phyloP scores from a whole-genome alignment of 2,888 invertebrate species.

The Melieria crassipennis region DNA sequence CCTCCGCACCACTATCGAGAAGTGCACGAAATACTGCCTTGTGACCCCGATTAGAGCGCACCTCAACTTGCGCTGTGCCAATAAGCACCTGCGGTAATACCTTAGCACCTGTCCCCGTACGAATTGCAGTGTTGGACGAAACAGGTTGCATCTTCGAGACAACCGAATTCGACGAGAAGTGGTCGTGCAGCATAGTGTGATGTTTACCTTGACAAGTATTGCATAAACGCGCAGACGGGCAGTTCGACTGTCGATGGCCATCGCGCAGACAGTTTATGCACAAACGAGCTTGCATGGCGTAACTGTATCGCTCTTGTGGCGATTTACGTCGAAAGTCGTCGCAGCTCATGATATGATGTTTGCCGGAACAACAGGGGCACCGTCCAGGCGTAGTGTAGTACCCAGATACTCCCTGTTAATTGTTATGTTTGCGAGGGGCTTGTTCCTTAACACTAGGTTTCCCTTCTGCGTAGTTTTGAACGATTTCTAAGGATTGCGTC shows the following conservation, averaged over 20 bases:
- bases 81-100: background rate
- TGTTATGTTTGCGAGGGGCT: background rate
- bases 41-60: background rate
- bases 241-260: background rate
- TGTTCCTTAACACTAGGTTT: background rate
- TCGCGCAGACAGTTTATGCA: constrained; percentile 4
- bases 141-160: too few relatives aligned
- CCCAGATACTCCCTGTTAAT: background rate
- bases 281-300: background rate
- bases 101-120: too few relatives aligned
- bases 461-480: background rate
- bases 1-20: constrained; percentile 4
- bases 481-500: background rate
- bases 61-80: background rate
- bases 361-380: background rate
- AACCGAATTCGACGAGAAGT: too few relatives aligned
- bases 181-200: constrained; percentile 3
- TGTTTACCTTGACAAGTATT: constrained; percentile 6
- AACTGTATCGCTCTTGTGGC: background rate
- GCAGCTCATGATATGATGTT: background rate
- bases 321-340: background rate
- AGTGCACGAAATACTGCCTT: background rate
- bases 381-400: background rate
- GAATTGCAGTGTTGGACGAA: background rate
- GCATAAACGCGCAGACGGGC: background rate